phyloP scores from a whole-genome alignment of 2,797 vertebrate genomes.

The Steatocranus sp. region DNA sequence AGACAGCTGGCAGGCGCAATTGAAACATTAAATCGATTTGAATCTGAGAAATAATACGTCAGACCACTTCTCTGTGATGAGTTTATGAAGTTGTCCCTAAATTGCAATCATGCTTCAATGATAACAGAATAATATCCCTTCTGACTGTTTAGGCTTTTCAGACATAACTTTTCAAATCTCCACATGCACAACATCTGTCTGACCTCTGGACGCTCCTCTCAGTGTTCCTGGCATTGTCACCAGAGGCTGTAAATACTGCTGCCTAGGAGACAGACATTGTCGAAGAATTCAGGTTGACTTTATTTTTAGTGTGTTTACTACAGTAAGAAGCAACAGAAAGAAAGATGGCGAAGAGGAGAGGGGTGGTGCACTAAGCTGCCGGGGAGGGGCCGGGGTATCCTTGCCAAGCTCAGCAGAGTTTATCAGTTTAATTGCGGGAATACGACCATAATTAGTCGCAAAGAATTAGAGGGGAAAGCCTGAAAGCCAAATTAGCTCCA shows the following conservation, averaged over 20 bases:
- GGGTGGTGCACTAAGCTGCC: background rate
- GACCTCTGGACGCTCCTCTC: constrained; percentile 60
- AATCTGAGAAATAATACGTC: constrained; percentile 5
- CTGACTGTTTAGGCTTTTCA: constrained; percentile 24
- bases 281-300: constrained; percentile 52
- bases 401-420: constrained; percentile 65
- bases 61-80: background rate
- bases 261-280: constrained; percentile 27
- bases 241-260: constrained; percentile 58
- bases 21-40: constrained; percentile 45
- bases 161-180: constrained; percentile 21
- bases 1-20: constrained; percentile 40
- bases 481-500: constrained; percentile 74
- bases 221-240: constrained; percentile 59
- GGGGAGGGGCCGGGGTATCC: constrained; percentile 22
- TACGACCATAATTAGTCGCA: constrained; percentile 70
- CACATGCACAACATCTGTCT: constrained; percentile 63
- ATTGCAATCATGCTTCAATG: constrained; percentile 14
- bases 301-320: constrained; percentile 68
- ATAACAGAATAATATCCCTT: constrained; percentile 17
- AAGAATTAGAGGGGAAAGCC: constrained; percentile 71
- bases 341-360: constrained; percentile 3
- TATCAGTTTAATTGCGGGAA: constrained; percentile 74
- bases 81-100: constrained; percentile 14
- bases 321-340: background rate